phyloP scores from a whole-genome alignment of 2,113 vertebrate genomes.

The Canis aureus region DNA sequence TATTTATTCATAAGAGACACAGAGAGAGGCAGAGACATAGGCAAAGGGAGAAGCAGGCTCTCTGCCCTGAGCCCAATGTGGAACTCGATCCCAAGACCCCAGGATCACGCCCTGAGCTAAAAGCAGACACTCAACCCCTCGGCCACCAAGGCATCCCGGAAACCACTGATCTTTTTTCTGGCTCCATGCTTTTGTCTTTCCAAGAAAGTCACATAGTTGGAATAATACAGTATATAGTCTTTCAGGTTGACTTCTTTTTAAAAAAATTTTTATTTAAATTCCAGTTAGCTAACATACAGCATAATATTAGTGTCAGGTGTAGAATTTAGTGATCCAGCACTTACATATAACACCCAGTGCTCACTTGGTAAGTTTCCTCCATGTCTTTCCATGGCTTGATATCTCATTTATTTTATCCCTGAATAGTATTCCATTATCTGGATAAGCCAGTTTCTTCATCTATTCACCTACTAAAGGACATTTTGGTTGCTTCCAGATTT shows the following conservation, averaged over 20 bases:
- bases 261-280: not conserved
- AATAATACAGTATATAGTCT: not conserved
- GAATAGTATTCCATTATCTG: not conserved
- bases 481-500: not conserved
- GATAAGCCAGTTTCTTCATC: not conserved
- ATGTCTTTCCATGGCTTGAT: not conserved
- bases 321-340: not conserved
- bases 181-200: not conserved
- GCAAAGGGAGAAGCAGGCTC: too few relatives aligned
- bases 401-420: not conserved
- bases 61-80: too few relatives aligned
- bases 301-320: not conserved
- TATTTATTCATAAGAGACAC: too few relatives aligned
- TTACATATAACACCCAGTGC: not conserved
- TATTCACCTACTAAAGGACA: not conserved
- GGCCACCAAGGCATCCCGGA: too few relatives aligned
- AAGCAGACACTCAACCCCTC: too few relatives aligned
- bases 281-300: not conserved
- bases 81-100: too few relatives aligned
- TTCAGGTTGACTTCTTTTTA: not conserved
- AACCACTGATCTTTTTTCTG: not conserved
- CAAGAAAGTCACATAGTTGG: not conserved
- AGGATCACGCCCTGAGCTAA: too few relatives aligned
- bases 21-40: too few relatives aligned
- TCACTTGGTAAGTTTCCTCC: not conserved